These are phyloP conservation scores for Phlogophora meticulosa DNA, from an alignment of 2,888 invertebrate species.

Conservation along the genomic window DNA sequence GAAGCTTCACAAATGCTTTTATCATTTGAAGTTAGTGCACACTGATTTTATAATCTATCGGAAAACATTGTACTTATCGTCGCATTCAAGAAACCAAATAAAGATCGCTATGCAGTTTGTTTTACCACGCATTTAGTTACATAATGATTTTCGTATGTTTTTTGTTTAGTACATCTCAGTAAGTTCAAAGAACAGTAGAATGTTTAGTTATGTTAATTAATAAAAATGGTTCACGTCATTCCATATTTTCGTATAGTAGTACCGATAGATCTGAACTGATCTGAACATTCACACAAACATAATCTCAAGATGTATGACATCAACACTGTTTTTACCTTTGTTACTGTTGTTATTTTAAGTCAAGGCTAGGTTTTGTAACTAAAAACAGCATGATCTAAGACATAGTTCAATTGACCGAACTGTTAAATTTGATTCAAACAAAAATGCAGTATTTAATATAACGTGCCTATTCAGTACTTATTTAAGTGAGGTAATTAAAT, in stretches of 20 bases:
- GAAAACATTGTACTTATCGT: constrained; percentile 40
- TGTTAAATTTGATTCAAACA: constrained; percentile 6
- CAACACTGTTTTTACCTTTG: constrained; percentile 24
- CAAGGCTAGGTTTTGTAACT: background rate
- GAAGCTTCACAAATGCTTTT: background rate
- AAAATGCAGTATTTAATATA: constrained; percentile 15
- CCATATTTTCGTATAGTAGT: constrained; percentile 14
- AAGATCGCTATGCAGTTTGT: background rate
- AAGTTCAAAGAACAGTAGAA: constrained; percentile 19
- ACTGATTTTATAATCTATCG: constrained; percentile 8
- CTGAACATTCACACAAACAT: constrained; percentile 36
- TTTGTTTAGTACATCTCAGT: constrained; percentile 3
- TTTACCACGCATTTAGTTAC: constrained; percentile 7
- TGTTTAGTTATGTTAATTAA: background rate
- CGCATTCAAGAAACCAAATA: constrained; percentile 14
- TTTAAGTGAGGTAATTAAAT: constrained; percentile 49
- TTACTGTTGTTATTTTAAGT: constrained; percentile 36
- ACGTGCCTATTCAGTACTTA: constrained; percentile 41
- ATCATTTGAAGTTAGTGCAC: background rate
- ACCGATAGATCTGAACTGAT: constrained; percentile 45
- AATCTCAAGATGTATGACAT: constrained; percentile 44
- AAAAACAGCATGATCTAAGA: background rate
- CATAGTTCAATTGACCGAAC: background rate
- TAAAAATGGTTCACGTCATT: constrained; percentile 13
- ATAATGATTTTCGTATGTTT: background rate